Evolutionary conservation across 2,888 invertebrate species (phyloP).

Genomic region (Agriopis marginaria): DNA sequence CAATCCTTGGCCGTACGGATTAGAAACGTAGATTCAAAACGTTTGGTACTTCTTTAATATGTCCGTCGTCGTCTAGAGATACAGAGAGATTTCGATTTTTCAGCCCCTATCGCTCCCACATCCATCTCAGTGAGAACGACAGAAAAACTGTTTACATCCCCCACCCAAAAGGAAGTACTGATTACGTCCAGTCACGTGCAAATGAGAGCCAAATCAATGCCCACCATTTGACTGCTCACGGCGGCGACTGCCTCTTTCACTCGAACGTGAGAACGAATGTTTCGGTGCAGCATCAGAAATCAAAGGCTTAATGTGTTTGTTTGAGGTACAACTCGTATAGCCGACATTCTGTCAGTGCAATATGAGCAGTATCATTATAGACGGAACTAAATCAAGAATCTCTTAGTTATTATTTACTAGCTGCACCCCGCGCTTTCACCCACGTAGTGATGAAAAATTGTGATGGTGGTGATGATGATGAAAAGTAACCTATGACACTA

Average conservation of each 20-base stretch:
- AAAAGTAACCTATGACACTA: too few species aligned
- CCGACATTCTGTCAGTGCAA: neutral
- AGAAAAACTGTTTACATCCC: neutral
- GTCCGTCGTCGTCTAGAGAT: too few species aligned
- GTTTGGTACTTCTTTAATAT: too few species aligned
- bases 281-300: constrained; percentile 11
- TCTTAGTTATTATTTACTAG: too few species aligned
- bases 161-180: neutral
- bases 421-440: too few species aligned
- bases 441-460: too few species aligned
- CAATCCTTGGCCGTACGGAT: too few species aligned
- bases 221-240: constrained; percentile 21
- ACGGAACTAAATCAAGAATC: neutral
- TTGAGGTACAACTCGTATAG: neutral
- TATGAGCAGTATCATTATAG: neutral
- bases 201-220: constrained; percentile 37
- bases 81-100: too few species aligned
- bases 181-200: constrained; percentile 17
- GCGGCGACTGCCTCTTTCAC: constrained; percentile 19
- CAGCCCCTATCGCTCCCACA: too few species aligned
- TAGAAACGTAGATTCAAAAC: too few species aligned
- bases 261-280: constrained; percentile 3
- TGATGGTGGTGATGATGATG: too few species aligned
- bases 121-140: too few species aligned
- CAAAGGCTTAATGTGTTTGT: constrained; percentile 2